Evolutionary conservation across 2,888 invertebrate genomes (phyloP), one percentile per base, ranked within the genome.

Genomic region (Gibbula magus): DNA sequence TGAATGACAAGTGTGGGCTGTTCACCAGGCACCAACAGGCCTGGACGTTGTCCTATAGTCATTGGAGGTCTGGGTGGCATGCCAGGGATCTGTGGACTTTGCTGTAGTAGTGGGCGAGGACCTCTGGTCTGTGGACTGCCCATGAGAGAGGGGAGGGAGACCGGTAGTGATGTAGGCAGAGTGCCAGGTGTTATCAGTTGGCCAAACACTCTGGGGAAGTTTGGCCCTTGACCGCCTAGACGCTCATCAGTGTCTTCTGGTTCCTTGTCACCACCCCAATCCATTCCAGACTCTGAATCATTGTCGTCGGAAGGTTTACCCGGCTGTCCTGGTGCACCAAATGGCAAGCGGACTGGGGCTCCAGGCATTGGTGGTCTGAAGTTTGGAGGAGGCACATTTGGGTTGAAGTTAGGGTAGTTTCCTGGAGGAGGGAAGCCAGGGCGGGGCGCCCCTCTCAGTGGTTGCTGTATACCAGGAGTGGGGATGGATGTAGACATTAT

Each of bases 331-430:
- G 78, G 61, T 4, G 56, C 70, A 16, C 81, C 79, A 18, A 77
- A 70, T 8, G 79, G 75, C 32, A 74, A 13, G 10, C 73, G 74
- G 74, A 13, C 45, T 53, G 51, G 80, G 52, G n/a, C 78, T 16
- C 87, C 87, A 56, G 85, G 84, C 53, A 86, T 84, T n/a, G 87
- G 87, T 80, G 87, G 79, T 39, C 86, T 80, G 73, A 89, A 86
- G 8, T 85, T 86, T 18, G 86, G 88, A n/a, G 86, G 86, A 67
- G 82, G 85, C 52, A 86, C 83, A 74, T 84, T 87, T 79, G 80
- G 88, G 52, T 85, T 84, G 79, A 84, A 85, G 70, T 79, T 81
- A 52, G 84, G 85, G 45, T 56, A 80, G 66, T 73, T 79, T 45
- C 56, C 77, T 25, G 79, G 83, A 20, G 86, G 86, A 53, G 84